Evolutionary conservation across 2,888 invertebrate genomes (phyloP).

Genomic region (Toxonevra muliebris): DNA sequence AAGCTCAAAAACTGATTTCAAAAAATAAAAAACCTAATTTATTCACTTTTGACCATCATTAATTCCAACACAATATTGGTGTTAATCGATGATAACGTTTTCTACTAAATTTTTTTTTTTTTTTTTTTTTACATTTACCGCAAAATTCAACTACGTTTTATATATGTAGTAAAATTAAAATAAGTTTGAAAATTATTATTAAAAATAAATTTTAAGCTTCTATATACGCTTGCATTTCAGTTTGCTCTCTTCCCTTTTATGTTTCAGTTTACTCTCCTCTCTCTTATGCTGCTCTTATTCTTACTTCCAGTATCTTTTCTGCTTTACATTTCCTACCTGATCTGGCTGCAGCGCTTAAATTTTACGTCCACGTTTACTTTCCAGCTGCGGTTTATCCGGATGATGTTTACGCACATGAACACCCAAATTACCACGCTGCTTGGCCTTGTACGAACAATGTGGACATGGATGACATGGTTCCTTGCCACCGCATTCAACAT

Average conservation of each 20-base stretch:
- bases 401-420: slow-evolving; percentile 85
- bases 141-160: slow-evolving; percentile 15
- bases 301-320: no score
- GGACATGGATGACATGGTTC: slow-evolving; percentile 84
- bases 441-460: slow-evolving; percentile 80
- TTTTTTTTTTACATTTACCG: slow-evolving; percentile 4
- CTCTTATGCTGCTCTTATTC: no score
- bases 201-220: neutral
- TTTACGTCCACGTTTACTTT: slow-evolving; percentile 63
- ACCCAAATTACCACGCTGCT: slow-evolving; percentile 83
- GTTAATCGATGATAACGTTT: no score
- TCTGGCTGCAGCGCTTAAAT: slow-evolving; percentile 50
- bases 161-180: neutral
- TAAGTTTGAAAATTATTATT: neutral
- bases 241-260: neutral
- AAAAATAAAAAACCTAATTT: no score
- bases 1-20: no score
- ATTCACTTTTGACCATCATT: no score
- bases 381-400: slow-evolving; percentile 65
- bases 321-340: no score
- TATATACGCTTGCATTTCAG: neutral
- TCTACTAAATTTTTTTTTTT: no score
- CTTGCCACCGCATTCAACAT: slow-evolving; percentile 85
- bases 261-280: neutral
- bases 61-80: no score